Evolutionary conservation across 2,888 invertebrate species (phyloP).

Genomic region (Pterobdella sp.): DNA sequence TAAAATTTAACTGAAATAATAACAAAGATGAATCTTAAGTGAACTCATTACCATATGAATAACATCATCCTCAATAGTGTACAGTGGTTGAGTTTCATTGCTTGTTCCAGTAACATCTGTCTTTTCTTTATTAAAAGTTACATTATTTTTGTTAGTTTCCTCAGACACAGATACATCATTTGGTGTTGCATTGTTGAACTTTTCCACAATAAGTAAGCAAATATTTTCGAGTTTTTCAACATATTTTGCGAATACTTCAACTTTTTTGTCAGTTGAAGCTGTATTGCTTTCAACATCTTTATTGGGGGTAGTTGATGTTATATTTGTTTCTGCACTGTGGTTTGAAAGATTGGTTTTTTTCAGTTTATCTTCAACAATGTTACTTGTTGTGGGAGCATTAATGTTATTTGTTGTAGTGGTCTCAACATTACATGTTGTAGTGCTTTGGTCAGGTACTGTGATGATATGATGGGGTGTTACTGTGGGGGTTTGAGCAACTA

Average conservation of each 20-base stretch:
- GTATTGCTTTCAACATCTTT: background rate
- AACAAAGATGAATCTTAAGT: background rate
- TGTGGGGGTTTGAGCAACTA: no score
- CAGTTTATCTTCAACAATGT: background rate
- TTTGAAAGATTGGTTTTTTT: background rate
- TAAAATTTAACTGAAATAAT: background rate
- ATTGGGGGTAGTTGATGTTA: background rate
- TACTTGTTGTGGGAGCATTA: background rate
- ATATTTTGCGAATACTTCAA: background rate
- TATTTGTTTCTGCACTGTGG: background rate
- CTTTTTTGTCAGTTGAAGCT: background rate
- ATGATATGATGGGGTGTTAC: background rate
- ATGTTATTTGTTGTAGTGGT: background rate
- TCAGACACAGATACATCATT: background rate
- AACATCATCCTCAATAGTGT: slow-evolving; percentile 2
- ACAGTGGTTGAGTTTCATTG: no score
- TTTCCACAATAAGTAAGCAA: background rate
- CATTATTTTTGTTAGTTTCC: background rate
- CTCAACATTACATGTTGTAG: background rate
- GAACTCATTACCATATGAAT: slow-evolving; percentile 10
- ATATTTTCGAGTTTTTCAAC: background rate
- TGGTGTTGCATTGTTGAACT: background rate
- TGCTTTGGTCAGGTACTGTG: background rate
- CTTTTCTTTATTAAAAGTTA: no score
- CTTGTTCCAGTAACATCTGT: no score